Evolutionary conservation across 2,888 invertebrate genomes (phyloP).

Genomic region (Eupithecia tripunctaria): DNA sequence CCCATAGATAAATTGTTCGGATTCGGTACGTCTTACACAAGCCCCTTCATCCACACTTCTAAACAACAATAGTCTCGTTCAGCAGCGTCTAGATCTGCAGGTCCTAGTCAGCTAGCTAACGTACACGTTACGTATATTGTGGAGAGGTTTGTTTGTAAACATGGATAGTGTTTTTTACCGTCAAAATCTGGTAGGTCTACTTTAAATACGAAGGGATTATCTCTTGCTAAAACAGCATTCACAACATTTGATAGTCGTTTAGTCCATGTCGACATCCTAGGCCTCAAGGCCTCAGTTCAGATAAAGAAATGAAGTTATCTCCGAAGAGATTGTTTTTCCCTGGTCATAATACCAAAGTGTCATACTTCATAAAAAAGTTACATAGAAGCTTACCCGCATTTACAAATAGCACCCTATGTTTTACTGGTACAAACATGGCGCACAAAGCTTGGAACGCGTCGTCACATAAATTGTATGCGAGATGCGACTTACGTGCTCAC

Average conservation of each 20-base stretch:
- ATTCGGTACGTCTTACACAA: not conserved
- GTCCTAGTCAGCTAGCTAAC: conserved; percentile 6
- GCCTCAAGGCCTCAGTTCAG: too few species aligned
- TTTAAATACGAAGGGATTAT: too few species aligned
- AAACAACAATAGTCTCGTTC: conserved; percentile 2
- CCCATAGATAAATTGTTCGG: not conserved
- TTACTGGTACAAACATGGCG: conserved; percentile 23
- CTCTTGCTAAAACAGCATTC: too few species aligned
- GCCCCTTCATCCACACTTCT: conserved; percentile 1
- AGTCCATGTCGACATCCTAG: too few species aligned
- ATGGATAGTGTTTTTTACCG: too few species aligned
- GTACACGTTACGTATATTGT: not conserved
- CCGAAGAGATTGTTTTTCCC: too few species aligned
- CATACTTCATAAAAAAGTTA: not conserved
- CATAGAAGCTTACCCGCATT: not conserved
- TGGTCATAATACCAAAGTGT: too few species aligned
- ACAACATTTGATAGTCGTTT: too few species aligned
- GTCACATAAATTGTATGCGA: conserved; percentile 31
- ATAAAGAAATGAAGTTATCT: too few species aligned
- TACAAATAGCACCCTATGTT: conserved; percentile 9
- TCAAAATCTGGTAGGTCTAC: too few species aligned
- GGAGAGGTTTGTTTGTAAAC: not conserved
- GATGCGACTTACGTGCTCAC: conserved; percentile 25
- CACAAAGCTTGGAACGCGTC: conserved; percentile 26
- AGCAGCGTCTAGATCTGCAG: not conserved